Conservation (phyloP, 2,888 invertebrate genomes). For the Scaptomyza caliginosa region DNA sequence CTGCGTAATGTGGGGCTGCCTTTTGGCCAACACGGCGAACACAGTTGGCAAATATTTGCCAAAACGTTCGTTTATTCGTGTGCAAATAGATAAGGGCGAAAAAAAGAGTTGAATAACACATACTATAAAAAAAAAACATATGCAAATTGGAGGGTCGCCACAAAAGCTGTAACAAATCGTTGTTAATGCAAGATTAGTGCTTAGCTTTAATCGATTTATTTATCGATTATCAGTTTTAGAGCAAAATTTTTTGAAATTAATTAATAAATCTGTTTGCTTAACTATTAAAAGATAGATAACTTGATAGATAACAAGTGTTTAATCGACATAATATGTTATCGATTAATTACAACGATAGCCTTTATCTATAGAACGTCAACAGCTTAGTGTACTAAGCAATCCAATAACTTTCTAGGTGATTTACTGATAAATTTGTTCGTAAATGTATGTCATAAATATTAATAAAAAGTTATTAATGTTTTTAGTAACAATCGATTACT, state of each 20-base stretch:
- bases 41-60: conserved; percentile 44
- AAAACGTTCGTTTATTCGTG: background rate
- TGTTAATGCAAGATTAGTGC: background rate
- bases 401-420: background rate
- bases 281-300: too few species aligned
- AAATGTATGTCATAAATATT: background rate
- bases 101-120: conserved; percentile 37
- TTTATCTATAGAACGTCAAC: background rate
- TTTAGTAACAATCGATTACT: too few species aligned
- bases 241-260: background rate
- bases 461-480: too few species aligned
- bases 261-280: too few species aligned
- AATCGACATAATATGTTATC: background rate
- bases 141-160: background rate
- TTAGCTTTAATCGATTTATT: conserved; percentile 14
- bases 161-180: background rate
- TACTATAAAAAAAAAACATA: conserved; percentile 3
- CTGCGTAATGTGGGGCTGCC: conserved; percentile 16
- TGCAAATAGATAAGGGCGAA: conserved; percentile 31
- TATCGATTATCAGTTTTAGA: background rate
- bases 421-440: background rate
- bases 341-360: background rate
- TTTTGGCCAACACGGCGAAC: conserved; percentile 23
- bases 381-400: background rate
- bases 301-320: too few species aligned